Conservation (phyloP, 2,888 invertebrate species). For the Ochropleura leucogaster region DNA sequence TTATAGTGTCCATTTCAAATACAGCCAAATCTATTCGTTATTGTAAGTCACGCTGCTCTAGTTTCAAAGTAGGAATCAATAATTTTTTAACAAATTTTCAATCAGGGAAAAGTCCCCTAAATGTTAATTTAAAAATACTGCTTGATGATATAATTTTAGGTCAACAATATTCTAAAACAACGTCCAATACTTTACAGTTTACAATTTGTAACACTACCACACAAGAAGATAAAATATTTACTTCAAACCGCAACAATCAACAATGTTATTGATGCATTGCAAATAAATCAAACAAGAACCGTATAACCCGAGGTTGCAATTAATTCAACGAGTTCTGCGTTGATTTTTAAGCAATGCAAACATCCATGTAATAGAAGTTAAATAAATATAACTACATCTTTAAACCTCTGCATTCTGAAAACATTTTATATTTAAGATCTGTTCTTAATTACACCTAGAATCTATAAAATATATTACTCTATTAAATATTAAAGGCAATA, state of each 20-base stretch:
- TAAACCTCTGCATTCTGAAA: slow-evolving; percentile 86
- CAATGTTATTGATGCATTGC: slow-evolving; percentile 71
- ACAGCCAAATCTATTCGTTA: slow-evolving; percentile 51
- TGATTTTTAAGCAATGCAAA: slow-evolving; percentile 69
- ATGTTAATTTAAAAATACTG: slow-evolving; percentile 69
- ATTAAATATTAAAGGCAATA: slow-evolving; percentile 91
- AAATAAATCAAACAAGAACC: slow-evolving; percentile 67
- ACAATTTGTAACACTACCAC: slow-evolving; percentile 74
- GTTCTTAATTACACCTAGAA: slow-evolving; percentile 84
- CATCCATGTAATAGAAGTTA: slow-evolving; percentile 70
- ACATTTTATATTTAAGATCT: slow-evolving; percentile 85
- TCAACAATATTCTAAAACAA: slow-evolving; percentile 73
- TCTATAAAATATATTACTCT: slow-evolving; percentile 91
- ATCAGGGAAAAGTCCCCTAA: slow-evolving; percentile 57
- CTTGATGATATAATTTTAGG: slow-evolving; percentile 69
- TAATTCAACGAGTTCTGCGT: slow-evolving; percentile 45
- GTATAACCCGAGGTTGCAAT: slow-evolving; percentile 28
- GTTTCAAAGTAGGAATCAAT: slow-evolving; percentile 58
- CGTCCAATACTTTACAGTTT: slow-evolving; percentile 74
- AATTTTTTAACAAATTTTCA: slow-evolving; percentile 47
- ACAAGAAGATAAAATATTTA: slow-evolving; percentile 78
- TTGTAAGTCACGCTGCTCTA: slow-evolving; percentile 64
- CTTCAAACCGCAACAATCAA: slow-evolving; percentile 81
- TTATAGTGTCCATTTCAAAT: slow-evolving; percentile 52
- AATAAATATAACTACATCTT: slow-evolving; percentile 82